phyloP scores from a whole-genome alignment of 2,113 vertebrate genomes.

The Esox niger region DNA sequence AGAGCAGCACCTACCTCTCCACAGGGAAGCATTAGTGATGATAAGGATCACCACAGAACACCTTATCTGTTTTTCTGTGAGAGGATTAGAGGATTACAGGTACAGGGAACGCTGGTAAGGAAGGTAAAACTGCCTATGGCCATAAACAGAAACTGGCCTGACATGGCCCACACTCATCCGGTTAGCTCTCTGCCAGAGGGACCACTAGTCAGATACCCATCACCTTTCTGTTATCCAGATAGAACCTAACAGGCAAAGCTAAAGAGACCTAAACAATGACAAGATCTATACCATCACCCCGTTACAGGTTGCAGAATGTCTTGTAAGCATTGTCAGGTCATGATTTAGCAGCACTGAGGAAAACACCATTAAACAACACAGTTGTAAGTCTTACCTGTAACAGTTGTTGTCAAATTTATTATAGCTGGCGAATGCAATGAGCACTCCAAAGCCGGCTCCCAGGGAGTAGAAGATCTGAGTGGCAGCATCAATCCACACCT shows the following conservation, averaged over 20 bases:
- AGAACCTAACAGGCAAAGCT: conserved; percentile 12
- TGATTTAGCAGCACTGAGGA: not conserved
- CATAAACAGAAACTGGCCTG: conserved; percentile 36
- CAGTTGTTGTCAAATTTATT: conserved; percentile 99
- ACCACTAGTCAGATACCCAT: conserved; percentile 41
- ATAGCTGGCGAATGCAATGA: conserved; percentile 98
- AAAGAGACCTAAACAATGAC: not conserved
- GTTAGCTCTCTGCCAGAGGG: conserved; percentile 26
- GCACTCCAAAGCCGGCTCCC: conserved; percentile 94
- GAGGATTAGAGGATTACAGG: conserved; percentile 8
- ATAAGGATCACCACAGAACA: conserved; percentile 31
- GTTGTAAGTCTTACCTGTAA: conserved; percentile 82
- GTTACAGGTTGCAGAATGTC: not conserved
- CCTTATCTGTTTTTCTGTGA: conserved; percentile 26
- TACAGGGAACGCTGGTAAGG: too few relatives aligned
- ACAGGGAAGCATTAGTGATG: conserved; percentile 20
- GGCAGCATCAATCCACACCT: conserved; percentile 99
- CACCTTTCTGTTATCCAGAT: conserved; percentile 36
- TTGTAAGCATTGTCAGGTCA: not conserved
- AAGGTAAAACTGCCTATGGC: conserved; percentile 35
- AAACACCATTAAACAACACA: conserved; percentile 9
- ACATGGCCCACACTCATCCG: conserved; percentile 31
- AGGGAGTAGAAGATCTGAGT: conserved; percentile 98
- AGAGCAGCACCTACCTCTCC: conserved; percentile 3
- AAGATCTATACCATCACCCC: not conserved